Conservation (phyloP, 2,888 invertebrate species). For the Cataglyphis altisquamis region DNA sequence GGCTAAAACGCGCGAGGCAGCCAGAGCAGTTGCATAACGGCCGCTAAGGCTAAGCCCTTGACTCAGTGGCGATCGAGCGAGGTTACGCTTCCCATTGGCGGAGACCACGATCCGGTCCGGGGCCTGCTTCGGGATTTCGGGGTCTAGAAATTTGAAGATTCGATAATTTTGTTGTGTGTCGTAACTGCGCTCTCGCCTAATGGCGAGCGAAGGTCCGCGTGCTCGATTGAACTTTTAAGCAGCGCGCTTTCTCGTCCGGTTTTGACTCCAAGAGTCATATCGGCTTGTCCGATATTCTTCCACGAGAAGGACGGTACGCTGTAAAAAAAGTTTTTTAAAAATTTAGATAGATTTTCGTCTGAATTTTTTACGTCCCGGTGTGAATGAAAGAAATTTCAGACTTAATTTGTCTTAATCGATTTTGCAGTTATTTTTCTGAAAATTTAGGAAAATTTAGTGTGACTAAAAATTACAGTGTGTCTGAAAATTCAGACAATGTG, state of each 20-base stretch:
- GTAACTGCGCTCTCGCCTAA: conserved; percentile 56
- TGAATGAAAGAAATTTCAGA: too few species aligned
- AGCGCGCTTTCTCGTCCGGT: conserved; percentile 14
- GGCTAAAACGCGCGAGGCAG: conserved; percentile 23
- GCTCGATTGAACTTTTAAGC: conserved; percentile 64
- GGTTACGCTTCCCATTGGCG: conserved; percentile 24
- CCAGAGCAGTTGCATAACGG: conserved; percentile 55
- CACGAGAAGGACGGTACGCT: background rate
- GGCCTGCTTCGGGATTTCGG: conserved; percentile 39
- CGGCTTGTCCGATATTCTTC: background rate
- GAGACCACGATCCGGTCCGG: background rate
- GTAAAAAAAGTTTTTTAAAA: background rate
- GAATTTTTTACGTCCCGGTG: too few species aligned
- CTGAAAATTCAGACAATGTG: too few species aligned
- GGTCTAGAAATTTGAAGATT: conserved; percentile 49
- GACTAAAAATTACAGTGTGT: too few species aligned
- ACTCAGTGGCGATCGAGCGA: conserved; percentile 45
- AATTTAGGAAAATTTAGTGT: too few species aligned
- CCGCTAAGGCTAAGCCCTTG: conserved; percentile 56
- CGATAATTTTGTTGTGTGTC: conserved; percentile 29
- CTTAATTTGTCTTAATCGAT: too few species aligned
- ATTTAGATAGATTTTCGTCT: too few species aligned
- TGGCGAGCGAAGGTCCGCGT: conserved; percentile 43
- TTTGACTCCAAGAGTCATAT: conserved; percentile 24
- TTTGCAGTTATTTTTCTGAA: too few species aligned